Evolutionary conservation across 2,113 vertebrate genomes (phyloP), one percentile per base, ranked within the genome.

Genomic region (Rhynchomys soricoides): DNA sequence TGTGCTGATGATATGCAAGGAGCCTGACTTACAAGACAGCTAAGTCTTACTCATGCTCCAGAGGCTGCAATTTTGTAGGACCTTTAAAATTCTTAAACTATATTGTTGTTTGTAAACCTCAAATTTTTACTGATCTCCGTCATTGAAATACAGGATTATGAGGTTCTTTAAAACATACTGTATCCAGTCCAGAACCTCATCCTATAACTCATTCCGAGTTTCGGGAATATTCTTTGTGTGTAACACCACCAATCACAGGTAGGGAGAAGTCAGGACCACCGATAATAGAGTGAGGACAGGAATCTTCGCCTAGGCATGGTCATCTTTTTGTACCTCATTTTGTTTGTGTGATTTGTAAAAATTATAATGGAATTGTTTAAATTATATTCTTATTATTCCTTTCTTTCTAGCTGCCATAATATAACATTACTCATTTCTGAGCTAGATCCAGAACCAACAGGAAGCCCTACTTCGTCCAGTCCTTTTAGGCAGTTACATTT

Each of bases 341-440:
- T 92, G 31, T 87, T 66, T 92, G 26, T 75, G 29, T 48, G n/a
- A 52, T 68, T 89, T 81, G 29, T 19, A 55, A 71, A 86, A 73
- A 75, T 55, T 52, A 82, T 48, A 70, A 55, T 57, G 29, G 26
- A 93, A 71, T 37, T 77, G 34, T 66, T 70, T 89, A 52, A 22
- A 93, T 34, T 79, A 79, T 55, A 34, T 55, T 78, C 95, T 52
- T 89, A 45, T 40, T 87, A 17, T 52, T 66, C n/a, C 40, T 73
- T 86, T 85, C 88, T 89, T 90, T 77, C 57, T 48, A 59, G 0
- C 13, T 59, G 9, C 75, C 24, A 81, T 22, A 62, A 22, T 94
- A 21, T 95, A 43, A 43, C 73, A 37, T 52, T 94, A 64, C 74
- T 94, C 83, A 85, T 59, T 90, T 40, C 57, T 94, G 71, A 90